A percentile compares a stretch with the other conserved stretches of the same genome.
Conservation (phyloP, 2,888 invertebrate genomes). For the Caenorhabditis afra region DNA sequence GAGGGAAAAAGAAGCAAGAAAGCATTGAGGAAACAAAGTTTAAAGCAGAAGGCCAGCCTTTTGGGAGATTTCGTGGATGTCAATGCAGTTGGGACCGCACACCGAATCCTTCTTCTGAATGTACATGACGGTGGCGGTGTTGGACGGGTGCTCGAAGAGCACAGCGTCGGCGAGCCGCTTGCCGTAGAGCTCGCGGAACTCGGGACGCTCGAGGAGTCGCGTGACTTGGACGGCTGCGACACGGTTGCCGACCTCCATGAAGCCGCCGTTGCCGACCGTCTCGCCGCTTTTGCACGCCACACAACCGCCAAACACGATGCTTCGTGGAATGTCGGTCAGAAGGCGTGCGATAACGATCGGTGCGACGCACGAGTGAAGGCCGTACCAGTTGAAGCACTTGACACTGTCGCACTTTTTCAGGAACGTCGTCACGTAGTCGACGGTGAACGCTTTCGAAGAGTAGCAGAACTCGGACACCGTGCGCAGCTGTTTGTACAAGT, state of each 20-base stretch:
- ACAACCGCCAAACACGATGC: slow-evolving; percentile 54
- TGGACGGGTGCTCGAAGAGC: slow-evolving; percentile 44
- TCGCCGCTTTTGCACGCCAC: slow-evolving; percentile 53
- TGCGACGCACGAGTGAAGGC: slow-evolving; percentile 57
- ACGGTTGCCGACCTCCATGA: slow-evolving; percentile 57
- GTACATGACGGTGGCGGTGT: slow-evolving; percentile 43
- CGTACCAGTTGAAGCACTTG: slow-evolving; percentile 57
- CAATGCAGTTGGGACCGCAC: slow-evolving; percentile 56
- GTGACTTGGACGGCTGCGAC: slow-evolving; percentile 44
- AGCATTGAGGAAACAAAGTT: not conserved
- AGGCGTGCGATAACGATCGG: slow-evolving; percentile 57
- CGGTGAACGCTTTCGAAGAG: slow-evolving; percentile 48
- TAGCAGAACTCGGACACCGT: slow-evolving; percentile 49
- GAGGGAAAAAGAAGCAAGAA: not conserved
- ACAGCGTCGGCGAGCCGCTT: slow-evolving; percentile 44
- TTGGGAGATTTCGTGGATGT: slow-evolving; percentile 55
- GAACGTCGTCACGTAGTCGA: slow-evolving; percentile 46
- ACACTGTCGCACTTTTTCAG: slow-evolving; percentile 37
- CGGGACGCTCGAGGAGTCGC: slow-evolving; percentile 35
- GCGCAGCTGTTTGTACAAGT: slow-evolving; percentile 41
- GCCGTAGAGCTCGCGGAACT: slow-evolving; percentile 39
- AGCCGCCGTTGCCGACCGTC: slow-evolving; percentile 50
- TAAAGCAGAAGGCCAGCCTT: slow-evolving; percentile 53
- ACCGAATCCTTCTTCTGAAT: slow-evolving; percentile 59
- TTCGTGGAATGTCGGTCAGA: slow-evolving; percentile 31